Conservation (phyloP, 1,140 invertebrate genomes). For the Drosophila setifemur region DNA sequence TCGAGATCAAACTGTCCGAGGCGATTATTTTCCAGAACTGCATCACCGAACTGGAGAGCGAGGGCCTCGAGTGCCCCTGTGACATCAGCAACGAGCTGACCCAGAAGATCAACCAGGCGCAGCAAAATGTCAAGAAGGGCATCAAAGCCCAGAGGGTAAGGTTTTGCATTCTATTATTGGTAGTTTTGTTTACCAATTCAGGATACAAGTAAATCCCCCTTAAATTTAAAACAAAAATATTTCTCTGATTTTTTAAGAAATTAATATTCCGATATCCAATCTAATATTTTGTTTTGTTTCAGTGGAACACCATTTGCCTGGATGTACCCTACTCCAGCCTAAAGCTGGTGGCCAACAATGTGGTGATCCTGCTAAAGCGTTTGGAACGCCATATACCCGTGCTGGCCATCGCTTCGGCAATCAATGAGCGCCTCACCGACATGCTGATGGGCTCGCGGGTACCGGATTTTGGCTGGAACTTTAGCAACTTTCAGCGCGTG, state of each 20-base stretch:
- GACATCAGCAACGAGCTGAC: constrained; percentile 91
- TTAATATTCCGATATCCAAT: no score
- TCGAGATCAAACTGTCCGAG: constrained; percentile 94
- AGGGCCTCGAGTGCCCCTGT: constrained; percentile 88
- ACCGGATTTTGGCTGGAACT: constrained; percentile 81
- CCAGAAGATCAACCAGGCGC: constrained; percentile 87
- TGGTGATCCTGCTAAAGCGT: constrained; percentile 91
- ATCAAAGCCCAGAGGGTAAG: constrained; percentile 92
- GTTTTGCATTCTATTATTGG: background rate
- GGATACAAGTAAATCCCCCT: no score
- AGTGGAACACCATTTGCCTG: constrained; percentile 96
- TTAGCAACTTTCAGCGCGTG: constrained; percentile 83
- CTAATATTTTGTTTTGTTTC: constrained; percentile 68
- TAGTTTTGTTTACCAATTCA: background rate
- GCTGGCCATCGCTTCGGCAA: constrained; percentile 93
- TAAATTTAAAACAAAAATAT: no score
- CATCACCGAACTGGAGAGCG: constrained; percentile 87
- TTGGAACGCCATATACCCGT: constrained; percentile 92
- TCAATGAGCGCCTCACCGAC: constrained; percentile 92
- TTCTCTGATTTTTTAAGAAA: no score
- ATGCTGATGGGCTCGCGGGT: constrained; percentile 84
- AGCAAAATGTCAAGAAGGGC: constrained; percentile 88
- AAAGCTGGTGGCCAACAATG: constrained; percentile 89
- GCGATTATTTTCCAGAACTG: constrained; percentile 92
- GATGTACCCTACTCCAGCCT: constrained; percentile 90